These are phyloP conservation scores for Tamandua tetradactyla DNA, from an alignment of 2,797 vertebrate species.

Conservation along the genomic window DNA sequence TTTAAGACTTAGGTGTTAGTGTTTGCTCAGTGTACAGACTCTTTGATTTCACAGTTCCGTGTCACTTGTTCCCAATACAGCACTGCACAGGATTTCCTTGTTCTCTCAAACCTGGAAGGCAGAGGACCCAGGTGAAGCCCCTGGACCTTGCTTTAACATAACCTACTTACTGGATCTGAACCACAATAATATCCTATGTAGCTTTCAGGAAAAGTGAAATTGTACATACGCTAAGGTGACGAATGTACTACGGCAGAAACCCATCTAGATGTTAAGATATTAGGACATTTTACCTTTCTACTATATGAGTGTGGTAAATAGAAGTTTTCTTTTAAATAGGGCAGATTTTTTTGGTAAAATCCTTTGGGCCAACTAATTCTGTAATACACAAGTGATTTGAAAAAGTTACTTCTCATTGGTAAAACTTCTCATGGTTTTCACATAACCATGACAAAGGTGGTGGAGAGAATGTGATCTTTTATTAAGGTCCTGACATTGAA, in stretches of 20 bases:
- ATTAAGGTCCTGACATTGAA: background rate
- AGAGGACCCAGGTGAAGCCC: background rate
- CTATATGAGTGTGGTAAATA: background rate
- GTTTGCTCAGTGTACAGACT: background rate
- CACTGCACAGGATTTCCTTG: background rate
- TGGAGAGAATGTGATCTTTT: background rate
- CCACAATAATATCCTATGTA: no score
- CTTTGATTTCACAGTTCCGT: background rate
- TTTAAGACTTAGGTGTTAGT: background rate
- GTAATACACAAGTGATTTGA: background rate
- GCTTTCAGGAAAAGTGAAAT: background rate
- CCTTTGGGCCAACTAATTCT: background rate
- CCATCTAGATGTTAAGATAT: background rate
- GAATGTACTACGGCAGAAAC: background rate
- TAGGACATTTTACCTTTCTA: background rate
- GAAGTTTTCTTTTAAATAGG: background rate
- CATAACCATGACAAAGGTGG: background rate
- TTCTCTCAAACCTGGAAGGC: background rate
- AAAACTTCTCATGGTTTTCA: background rate
- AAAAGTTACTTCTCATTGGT: background rate
- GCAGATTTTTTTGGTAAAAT: background rate
- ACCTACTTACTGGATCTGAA: background rate
- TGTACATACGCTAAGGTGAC: background rate
- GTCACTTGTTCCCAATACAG: background rate
- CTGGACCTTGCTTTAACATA: background rate